Conservation (phyloP, 2,113 vertebrate species). For the Sylvietta virens region DNA sequence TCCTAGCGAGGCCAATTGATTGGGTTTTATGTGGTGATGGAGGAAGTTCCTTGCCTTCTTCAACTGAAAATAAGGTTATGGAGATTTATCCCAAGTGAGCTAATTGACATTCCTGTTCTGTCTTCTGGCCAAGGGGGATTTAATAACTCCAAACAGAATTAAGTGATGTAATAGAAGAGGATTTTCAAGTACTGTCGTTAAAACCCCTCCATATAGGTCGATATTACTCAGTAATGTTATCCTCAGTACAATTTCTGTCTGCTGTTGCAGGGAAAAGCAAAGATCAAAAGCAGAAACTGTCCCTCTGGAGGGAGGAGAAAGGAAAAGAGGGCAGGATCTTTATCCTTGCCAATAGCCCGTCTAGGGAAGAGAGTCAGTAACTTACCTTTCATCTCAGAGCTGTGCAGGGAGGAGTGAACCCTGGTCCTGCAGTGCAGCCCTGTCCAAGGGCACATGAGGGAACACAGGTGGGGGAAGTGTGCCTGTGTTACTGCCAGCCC, state of each 20-base stretch:
- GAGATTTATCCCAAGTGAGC: not conserved
- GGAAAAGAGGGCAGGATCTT: not conserved
- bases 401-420: not conserved
- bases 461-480: not conserved
- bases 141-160: not conserved
- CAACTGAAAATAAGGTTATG: not conserved
- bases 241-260: not conserved
- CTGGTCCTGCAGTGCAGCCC: rapidly evolving
- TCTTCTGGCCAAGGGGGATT: not conserved
- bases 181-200: constrained; percentile 8
- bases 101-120: not conserved
- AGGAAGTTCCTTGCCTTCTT: not conserved
- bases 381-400: not conserved
- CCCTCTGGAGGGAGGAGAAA: not conserved
- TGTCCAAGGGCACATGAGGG: not conserved
- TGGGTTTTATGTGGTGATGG: not conserved
- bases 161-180: not conserved
- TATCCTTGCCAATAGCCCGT: not conserved
- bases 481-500: not conserved
- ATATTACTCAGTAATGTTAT: not conserved
- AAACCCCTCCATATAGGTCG: not conserved
- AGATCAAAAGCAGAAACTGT: not conserved
- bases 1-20: not conserved
- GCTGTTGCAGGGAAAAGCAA: not conserved
- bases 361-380: not conserved